Conservation (phyloP, 35 echinoderm and acorn worm species). For the Acanthaster planci region DNA sequence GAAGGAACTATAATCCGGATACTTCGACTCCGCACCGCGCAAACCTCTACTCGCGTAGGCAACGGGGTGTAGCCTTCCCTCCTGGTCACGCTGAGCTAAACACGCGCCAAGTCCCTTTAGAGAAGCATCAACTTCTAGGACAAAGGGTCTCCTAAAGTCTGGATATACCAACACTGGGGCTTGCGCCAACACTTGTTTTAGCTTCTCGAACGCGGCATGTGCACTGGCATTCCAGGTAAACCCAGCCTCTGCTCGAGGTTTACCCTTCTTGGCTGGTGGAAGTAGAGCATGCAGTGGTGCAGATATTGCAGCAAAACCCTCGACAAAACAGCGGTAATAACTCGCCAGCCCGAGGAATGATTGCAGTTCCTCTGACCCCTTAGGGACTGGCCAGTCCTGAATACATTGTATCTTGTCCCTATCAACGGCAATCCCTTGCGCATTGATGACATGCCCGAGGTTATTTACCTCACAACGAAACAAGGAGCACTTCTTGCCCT, state of each 20-base stretch:
- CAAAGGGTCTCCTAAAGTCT: constrained; percentile 45
- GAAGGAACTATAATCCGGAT: constrained; percentile 67
- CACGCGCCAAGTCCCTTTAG: no score
- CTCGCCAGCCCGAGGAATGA: not conserved
- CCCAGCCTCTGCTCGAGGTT: no score
- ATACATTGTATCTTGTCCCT: not conserved
- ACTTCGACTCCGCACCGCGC: constrained; percentile 43
- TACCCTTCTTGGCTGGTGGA: no score
- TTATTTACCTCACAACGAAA: not conserved
- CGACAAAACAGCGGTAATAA: not conserved
- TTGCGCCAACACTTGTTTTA: constrained; percentile 31
- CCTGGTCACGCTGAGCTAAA: constrained; percentile 51
- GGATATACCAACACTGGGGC: constrained; percentile 56
- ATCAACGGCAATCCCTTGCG: not conserved
- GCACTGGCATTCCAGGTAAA: no score
- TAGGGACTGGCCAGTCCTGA: not conserved
- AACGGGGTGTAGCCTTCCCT: constrained; percentile 27
- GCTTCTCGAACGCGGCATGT: constrained; percentile 39
- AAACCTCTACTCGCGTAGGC: constrained; percentile 75
- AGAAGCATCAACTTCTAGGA: constrained; percentile 64
- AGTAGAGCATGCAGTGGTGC: not conserved
- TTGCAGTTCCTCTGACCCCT: not conserved
- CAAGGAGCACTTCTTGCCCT: not conserved
- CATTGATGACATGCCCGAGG: not conserved
- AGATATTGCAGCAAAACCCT: not conserved